Evolutionary conservation across 2,888 invertebrate species (phyloP).

Genomic region (Quadroppia sp.): DNA sequence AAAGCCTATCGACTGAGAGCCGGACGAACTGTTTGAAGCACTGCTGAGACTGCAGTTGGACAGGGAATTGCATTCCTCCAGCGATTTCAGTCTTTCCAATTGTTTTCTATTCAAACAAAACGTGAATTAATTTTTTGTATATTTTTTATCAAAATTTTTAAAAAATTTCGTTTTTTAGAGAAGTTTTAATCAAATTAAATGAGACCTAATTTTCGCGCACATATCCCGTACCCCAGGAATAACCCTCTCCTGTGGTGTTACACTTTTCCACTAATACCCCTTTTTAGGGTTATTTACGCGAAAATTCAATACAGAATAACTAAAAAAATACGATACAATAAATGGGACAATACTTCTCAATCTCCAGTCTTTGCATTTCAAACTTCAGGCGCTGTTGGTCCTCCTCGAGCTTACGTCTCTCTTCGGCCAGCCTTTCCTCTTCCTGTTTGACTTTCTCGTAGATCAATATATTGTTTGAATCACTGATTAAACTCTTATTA

Average conservation of each 20-base stretch:
- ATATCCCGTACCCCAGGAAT: too few relatives aligned
- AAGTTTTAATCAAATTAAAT: too few relatives aligned
- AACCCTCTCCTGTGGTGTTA: too few relatives aligned
- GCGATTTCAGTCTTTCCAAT: constrained; percentile 11
- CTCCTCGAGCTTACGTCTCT: constrained; percentile 50
- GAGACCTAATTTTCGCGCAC: too few relatives aligned
- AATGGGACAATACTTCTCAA: constrained; percentile 49
- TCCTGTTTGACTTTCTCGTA: constrained; percentile 46
- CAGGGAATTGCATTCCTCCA: neutral
- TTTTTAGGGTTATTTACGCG: too few relatives aligned
- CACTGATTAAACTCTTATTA: constrained; percentile 10
- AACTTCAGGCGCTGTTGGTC: constrained; percentile 49
- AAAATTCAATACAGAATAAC: too few relatives aligned
- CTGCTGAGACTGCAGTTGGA: neutral
- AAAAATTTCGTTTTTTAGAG: too few relatives aligned
- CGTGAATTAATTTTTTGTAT: neutral
- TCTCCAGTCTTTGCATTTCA: constrained; percentile 50
- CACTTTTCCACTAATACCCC: too few relatives aligned
- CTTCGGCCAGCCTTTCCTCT: constrained; percentile 50
- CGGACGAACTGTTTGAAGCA: neutral
- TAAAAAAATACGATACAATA: too few relatives aligned
- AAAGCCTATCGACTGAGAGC: constrained; percentile 18
- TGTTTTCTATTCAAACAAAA: neutral
- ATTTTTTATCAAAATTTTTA: neutral
- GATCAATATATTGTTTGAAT: constrained; percentile 31